Evolutionary conservation across 2,888 invertebrate genomes (phyloP), one percentile per base, ranked within the genome.

Genomic region (Glaucopsyche alexis): DNA sequence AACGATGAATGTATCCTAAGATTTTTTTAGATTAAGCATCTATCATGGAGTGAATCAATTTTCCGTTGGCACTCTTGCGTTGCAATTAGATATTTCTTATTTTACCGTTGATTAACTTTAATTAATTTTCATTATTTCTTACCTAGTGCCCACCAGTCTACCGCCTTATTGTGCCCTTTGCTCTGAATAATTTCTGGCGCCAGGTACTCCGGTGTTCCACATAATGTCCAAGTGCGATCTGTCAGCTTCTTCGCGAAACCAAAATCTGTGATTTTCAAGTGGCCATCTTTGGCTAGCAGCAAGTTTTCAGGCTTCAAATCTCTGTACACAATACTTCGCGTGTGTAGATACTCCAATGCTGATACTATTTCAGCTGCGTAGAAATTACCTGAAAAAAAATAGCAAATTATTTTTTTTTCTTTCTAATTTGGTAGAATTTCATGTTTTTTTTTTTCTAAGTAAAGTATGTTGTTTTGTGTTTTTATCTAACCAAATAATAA

Each of bases 111-210:
- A 29, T 29, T 3, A 29, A 29, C 29, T 2, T 2, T 29, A 29
- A 29, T 29, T 29, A 29, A 4, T 3, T 29, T 29, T 29, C 0
- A 70, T 47, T 71, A 14, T 29, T 49, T 81, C 93, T 88, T 87
- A 97, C 97, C 99, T 83, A 99, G 94, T 29, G 99, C 99, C 99
- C 99, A 99, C 98, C 99, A 99, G 86, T 99, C 99, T 0, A 99
- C 99, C 8, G 98, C 98, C 86, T 97, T 98, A 86, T 99, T 99
- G 91, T 99, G 99, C 52, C 99, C 99, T 93, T 98, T 98, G 81
- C 98, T 98, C 87, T 98, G 98, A 80, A 99, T 99, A 78, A 99
- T 98, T 92, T 99, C 99, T 14, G 98, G 98, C 67, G 99, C 99
- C 77, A 99, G 94, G 89, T 99, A 99, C 88, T 99, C 99, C 0